These are phyloP conservation scores for Pelagia noctiluca DNA, from an alignment of 30 jellyfish, hydroid and myxozoan genomes.

Conservation along the genomic window DNA sequence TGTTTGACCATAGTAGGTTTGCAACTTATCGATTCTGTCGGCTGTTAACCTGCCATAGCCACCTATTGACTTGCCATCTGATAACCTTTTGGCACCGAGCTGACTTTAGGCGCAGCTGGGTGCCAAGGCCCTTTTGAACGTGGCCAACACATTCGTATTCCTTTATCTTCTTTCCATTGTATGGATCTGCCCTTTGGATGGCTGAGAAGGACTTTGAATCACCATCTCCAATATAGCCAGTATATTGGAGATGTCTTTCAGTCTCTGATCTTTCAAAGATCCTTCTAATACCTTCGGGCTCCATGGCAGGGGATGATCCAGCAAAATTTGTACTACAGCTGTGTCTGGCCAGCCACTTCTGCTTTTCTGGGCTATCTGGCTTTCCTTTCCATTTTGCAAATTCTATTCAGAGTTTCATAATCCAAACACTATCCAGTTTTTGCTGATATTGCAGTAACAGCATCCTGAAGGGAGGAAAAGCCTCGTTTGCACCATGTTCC, in stretches of 20 bases:
- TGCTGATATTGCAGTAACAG: slow-evolving; percentile 47
- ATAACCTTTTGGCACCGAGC: too few relatives aligned
- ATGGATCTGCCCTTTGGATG: too few relatives aligned
- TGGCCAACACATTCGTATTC: too few relatives aligned
- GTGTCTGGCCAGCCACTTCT: neutral
- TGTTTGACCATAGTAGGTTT: too few relatives aligned
- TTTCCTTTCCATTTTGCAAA: slow-evolving; percentile 8
- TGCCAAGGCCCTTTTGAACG: too few relatives aligned
- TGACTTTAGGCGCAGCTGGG: too few relatives aligned
- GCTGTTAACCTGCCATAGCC: too few relatives aligned
- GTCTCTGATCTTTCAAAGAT: neutral
- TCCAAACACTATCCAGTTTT: slow-evolving; percentile 40
- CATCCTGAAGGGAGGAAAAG: slow-evolving; percentile 45
- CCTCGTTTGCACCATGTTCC: slow-evolving; percentile 54
- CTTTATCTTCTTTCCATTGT: too few relatives aligned
- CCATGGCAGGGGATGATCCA: neutral
- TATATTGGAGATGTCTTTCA: neutral
- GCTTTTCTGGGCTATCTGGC: neutral
- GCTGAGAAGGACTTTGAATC: too few relatives aligned
- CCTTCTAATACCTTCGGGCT: neutral
- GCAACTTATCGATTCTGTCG: too few relatives aligned
- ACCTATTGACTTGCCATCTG: too few relatives aligned
- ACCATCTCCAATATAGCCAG: neutral
- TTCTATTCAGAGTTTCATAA: slow-evolving; percentile 34
- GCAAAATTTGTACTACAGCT: neutral